phyloP scores from a whole-genome alignment of 2,888 invertebrate species.

The Oscheius sp. region DNA sequence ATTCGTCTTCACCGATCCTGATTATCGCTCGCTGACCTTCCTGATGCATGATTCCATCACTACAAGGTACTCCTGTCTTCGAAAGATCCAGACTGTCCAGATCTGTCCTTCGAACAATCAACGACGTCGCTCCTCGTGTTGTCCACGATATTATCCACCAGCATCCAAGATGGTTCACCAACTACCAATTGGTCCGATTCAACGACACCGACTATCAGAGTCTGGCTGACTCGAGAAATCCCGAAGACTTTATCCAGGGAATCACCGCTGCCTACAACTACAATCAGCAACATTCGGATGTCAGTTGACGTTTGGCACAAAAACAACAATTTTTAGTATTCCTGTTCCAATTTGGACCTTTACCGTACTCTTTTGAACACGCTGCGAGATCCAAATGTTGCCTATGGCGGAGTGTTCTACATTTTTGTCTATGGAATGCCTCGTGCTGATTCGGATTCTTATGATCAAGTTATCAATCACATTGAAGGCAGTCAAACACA shows the following conservation, averaged over 20 bases:
- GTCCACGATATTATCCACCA: constrained; percentile 51
- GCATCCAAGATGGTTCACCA: constrained; percentile 49
- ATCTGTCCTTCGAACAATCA: constrained; percentile 47
- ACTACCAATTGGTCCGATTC: constrained; percentile 53
- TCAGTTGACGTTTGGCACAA: neutral
- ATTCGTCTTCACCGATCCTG: constrained; percentile 40
- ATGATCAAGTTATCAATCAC: constrained; percentile 44
- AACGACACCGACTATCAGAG: constrained; percentile 40
- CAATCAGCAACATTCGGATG: constrained; percentile 36
- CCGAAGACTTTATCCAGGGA: constrained; percentile 29
- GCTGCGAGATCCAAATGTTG: constrained; percentile 19
- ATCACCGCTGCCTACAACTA: constrained; percentile 7
- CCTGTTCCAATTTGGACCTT: constrained; percentile 46
- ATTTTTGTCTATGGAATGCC: constrained; percentile 54
- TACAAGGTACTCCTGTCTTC: constrained; percentile 27
- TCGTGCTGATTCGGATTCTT: constrained; percentile 41
- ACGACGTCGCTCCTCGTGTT: constrained; percentile 48
- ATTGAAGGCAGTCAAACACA: constrained; percentile 50
- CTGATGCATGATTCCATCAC: constrained; percentile 54
- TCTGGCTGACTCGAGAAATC: constrained; percentile 10
- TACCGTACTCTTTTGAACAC: constrained; percentile 41
- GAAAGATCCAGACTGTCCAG: neutral
- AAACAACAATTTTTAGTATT: constrained; percentile 34
- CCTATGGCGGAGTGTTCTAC: constrained; percentile 54
- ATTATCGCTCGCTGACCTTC: constrained; percentile 48